phyloP scores from a whole-genome alignment of 2,797 vertebrate species.

The Aphelocoma californica region DNA sequence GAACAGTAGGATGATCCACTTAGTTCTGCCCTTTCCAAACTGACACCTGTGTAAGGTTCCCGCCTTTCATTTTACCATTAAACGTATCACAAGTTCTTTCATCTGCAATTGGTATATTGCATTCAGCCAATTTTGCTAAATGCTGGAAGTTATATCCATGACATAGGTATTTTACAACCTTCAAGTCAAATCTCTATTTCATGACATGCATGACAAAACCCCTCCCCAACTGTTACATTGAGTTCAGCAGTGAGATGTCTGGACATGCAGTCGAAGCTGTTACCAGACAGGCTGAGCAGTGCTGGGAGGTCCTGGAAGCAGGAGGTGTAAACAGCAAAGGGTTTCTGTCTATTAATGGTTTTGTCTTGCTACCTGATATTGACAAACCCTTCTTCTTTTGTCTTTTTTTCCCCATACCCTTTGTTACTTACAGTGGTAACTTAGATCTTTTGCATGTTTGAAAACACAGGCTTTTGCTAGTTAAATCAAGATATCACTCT shows the following conservation, averaged over 20 bases:
- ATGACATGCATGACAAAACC: background rate
- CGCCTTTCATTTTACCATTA: background rate
- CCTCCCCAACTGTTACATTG: rapidly evolving
- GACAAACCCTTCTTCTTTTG: background rate
- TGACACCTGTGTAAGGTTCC: background rate
- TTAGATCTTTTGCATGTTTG: background rate
- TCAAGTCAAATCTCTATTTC: background rate
- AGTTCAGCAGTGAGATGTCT: background rate
- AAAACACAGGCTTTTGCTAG: background rate
- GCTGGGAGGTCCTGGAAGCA: background rate
- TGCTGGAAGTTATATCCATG: background rate
- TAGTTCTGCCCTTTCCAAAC: background rate
- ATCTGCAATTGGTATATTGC: rapidly evolving
- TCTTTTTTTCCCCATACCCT: background rate
- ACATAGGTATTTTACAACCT: background rate
- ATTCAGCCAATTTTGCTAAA: background rate
- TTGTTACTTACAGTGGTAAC: background rate
- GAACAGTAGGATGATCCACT: background rate
- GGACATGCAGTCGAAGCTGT: background rate
- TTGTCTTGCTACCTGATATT: background rate
- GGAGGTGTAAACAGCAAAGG: background rate
- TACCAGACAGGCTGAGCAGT: background rate
- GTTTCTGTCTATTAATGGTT: background rate
- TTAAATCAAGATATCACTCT: background rate
- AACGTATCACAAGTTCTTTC: background rate